A percentile compares a stretch with the other conserved stretches of the same genome.
phyloP scores from a whole-genome alignment of 2,113 vertebrate genomes.

The Eonycteris spelaea region DNA sequence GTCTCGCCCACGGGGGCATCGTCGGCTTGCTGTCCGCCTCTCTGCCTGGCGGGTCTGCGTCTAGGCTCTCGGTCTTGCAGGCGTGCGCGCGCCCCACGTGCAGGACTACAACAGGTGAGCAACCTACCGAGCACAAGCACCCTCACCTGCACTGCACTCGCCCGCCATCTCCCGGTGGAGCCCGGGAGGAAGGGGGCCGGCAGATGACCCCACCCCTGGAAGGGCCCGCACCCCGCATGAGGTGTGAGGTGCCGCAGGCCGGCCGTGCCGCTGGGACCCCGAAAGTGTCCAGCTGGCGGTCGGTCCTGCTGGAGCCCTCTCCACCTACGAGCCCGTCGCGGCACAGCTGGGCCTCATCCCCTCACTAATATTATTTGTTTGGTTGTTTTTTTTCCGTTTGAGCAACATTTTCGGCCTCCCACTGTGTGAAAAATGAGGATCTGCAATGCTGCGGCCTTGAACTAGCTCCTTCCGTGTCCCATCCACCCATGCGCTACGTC shows the following conservation, averaged over 20 bases:
- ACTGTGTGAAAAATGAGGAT: neutral
- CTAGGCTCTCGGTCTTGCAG: neutral
- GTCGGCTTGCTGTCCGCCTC: fast-evolving
- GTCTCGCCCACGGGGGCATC: fast-evolving
- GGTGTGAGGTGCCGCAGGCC: neutral
- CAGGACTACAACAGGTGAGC: neutral
- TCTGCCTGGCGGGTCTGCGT: neutral
- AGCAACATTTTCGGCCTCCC: neutral
- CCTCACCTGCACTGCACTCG: neutral
- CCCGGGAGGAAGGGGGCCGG: neutral
- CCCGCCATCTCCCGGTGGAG: neutral
- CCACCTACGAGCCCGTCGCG: too few species aligned
- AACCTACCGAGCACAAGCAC: neutral
- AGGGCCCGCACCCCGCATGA: neutral
- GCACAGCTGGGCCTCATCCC: neutral
- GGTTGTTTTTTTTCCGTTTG: neutral
- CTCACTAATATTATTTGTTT: neutral
- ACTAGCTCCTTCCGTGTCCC: neutral
- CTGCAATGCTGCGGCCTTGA: fast-evolving
- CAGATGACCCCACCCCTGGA: neutral
- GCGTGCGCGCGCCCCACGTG: fast-evolving
- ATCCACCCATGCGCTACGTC: neutral
- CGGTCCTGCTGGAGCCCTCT: too few species aligned
- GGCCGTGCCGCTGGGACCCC: neutral
- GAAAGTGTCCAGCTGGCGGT: neutral